Evolutionary conservation across 2,797 vertebrate genomes (phyloP).

Genomic region (Bradypodion ventrale): DNA sequence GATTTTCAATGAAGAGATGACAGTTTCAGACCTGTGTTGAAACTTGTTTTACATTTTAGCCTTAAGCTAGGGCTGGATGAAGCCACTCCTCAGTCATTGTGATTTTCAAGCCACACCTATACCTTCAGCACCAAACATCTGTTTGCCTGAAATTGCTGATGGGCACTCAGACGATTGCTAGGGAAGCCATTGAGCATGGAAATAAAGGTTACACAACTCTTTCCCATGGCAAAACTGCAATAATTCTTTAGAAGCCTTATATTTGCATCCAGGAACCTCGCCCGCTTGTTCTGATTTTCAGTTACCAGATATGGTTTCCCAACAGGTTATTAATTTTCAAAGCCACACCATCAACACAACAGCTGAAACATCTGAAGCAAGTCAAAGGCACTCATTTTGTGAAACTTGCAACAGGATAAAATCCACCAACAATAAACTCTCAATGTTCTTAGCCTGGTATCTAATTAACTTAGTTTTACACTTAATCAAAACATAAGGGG

Average conservation of each 20-base stretch:
- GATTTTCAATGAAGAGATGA: conserved; percentile 8
- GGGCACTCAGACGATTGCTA: conserved; percentile 51
- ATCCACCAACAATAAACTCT: conserved; percentile 10
- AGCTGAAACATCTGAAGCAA: conserved; percentile 1
- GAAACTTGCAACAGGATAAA: conserved; percentile 6
- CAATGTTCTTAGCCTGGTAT: not conserved
- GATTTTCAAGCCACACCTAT: conserved; percentile 31
- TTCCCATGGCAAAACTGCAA: conserved; percentile 64
- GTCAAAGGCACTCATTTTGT: conserved; percentile 28
- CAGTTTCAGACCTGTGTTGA: conserved; percentile 42
- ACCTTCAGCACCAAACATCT: conserved; percentile 31
- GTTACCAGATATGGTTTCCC: conserved; percentile 57
- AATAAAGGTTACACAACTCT: conserved; percentile 58
- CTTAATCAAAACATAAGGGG: not conserved
- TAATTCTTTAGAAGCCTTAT: conserved; percentile 44
- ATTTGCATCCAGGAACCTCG: conserved; percentile 60
- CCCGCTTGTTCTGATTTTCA: conserved; percentile 67
- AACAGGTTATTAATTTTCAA: conserved; percentile 40
- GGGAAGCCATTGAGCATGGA: conserved; percentile 45
- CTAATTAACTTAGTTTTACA: conserved; percentile 42
- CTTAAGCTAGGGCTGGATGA: conserved; percentile 40
- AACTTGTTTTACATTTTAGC: conserved; percentile 37
- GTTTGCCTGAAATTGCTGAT: conserved; percentile 41
- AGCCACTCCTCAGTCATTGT: conserved; percentile 39
- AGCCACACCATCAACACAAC: not conserved